A percentile compares a stretch with the other conserved stretches of the same genome.
phyloP scores from a whole-genome alignment of 2,113 vertebrate genomes.

The Cynoglossus semilaevis region DNA sequence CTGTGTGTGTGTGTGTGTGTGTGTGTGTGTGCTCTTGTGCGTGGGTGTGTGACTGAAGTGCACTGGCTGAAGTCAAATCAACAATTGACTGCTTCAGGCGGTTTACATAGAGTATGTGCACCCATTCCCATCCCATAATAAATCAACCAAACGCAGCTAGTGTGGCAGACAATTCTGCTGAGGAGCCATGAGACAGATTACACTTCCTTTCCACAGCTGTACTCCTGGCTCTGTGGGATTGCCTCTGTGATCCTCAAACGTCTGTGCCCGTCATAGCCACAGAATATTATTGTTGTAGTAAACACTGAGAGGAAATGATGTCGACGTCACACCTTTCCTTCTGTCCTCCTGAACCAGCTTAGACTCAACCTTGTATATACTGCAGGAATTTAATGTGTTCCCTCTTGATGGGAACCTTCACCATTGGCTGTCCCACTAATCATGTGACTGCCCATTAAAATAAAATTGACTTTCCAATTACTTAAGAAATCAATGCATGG shows the following conservation, averaged over 20 bases:
- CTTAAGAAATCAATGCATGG: constrained; percentile 20
- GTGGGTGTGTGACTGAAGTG: not conserved
- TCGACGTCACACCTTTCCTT: not conserved
- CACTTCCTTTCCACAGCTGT: constrained; percentile 15
- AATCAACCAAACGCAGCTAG: constrained; percentile 30
- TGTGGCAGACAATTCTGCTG: constrained; percentile 25
- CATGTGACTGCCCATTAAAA: constrained; percentile 22
- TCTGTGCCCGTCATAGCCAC: not conserved
- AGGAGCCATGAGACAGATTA: constrained; percentile 29
- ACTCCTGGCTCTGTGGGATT: constrained; percentile 4
- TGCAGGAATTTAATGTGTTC: too few species aligned
- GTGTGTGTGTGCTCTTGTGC: constrained; percentile 1
- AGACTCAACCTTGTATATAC: not conserved
- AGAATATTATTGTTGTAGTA: not conserved
- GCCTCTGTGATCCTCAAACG: constrained; percentile 1
- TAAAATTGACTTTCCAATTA: constrained; percentile 18
- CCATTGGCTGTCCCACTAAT: not conserved
- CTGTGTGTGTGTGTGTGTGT: constrained; percentile 3
- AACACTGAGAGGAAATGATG: not conserved
- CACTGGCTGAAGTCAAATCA: constrained; percentile 24
- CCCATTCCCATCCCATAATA: constrained; percentile 9
- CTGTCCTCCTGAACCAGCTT: constrained; percentile 9
- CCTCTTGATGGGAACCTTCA: not conserved
- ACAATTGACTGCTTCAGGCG: constrained; percentile 32
- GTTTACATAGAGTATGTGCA: constrained; percentile 20